These are phyloP conservation scores for Resseliella maxima DNA, from an alignment of 2,888 invertebrate genomes.

Conservation along the genomic window DNA sequence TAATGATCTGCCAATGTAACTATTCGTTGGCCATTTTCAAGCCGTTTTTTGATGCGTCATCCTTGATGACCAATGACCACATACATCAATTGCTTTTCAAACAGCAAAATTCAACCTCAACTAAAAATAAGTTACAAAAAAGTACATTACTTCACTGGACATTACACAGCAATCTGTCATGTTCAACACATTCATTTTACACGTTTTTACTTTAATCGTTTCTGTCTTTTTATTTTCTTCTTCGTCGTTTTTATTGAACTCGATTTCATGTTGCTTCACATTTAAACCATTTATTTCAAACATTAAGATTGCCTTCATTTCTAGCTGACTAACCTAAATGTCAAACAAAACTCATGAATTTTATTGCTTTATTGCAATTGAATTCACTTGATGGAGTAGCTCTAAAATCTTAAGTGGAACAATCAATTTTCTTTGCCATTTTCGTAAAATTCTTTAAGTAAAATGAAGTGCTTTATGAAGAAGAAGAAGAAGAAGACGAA, in stretches of 20 bases:
- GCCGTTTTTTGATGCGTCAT: conserved; percentile 19
- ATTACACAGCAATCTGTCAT: conserved; percentile 50
- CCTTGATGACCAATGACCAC: background rate
- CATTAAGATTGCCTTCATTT: too few species aligned
- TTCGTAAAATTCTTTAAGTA: background rate
- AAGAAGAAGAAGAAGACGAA: too few species aligned
- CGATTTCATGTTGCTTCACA: background rate
- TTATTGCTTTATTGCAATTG: too few species aligned
- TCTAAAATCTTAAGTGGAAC: background rate
- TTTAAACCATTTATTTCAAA: background rate
- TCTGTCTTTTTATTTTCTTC: too few species aligned
- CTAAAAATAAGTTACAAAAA: background rate
- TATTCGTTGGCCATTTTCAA: background rate
- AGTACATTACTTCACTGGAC: background rate
- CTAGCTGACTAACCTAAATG: too few species aligned
- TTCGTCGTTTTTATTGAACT: conserved; percentile 37
- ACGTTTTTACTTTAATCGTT: background rate
- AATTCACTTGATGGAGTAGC: background rate
- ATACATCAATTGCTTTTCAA: conserved; percentile 44
- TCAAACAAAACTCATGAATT: background rate
- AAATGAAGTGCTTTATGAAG: background rate
- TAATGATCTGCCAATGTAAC: background rate
- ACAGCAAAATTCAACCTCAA: background rate
- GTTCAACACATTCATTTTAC: conserved; percentile 11
- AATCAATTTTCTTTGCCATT: background rate